Evolutionary conservation across 1,140 invertebrate genomes (phyloP), one percentile per base, ranked within the genome.

Genomic region (Chrysomallon squamiferum): DNA sequence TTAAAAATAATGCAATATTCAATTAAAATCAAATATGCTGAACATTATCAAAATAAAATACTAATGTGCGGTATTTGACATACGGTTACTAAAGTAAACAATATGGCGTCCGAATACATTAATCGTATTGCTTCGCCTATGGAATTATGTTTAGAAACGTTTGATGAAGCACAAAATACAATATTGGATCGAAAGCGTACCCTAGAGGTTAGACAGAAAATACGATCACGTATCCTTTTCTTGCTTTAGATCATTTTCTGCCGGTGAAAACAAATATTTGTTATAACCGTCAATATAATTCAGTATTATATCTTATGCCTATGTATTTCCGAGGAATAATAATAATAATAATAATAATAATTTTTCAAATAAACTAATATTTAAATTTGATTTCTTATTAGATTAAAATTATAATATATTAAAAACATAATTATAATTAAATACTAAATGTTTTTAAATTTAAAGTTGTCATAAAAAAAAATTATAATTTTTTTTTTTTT

Each of bases 41-140:
- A n/a, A n/a, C n/a, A n/a, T n/a, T n/a, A n/a, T n/a, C n/a, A n/a
- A n/a, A n/a, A n/a, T n/a, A n/a, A n/a, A n/a, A n/a, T n/a, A n/a
- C n/a, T n/a, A n/a, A n/a, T n/a, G n/a, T n/a, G n/a, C n/a, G n/a
- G n/a, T n/a, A n/a, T 30, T 54, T 54, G 29, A 32, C 32, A 20
- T 68, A 22, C 22, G 15, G 66, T 65, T 65, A 41, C 60, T 59
- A 41, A 30, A 59, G 25, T 59, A 58, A 60, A 66, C 54, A 63
- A 74, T 66, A 83, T 81, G 81, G 78, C 75, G 72, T 7, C 35
- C 5, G 70, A 67, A 13, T 30, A 20, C 49, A 78, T 80, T 57
- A 84, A 82, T 67, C 69, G 78, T 45, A 71, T 76, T 50, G 80
- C 74, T 18, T 80, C 82, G 38, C 79, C 80, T 25, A 84, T 84